Conservation (phyloP, 2,797 vertebrate species). For the Alectoris magna region DNA sequence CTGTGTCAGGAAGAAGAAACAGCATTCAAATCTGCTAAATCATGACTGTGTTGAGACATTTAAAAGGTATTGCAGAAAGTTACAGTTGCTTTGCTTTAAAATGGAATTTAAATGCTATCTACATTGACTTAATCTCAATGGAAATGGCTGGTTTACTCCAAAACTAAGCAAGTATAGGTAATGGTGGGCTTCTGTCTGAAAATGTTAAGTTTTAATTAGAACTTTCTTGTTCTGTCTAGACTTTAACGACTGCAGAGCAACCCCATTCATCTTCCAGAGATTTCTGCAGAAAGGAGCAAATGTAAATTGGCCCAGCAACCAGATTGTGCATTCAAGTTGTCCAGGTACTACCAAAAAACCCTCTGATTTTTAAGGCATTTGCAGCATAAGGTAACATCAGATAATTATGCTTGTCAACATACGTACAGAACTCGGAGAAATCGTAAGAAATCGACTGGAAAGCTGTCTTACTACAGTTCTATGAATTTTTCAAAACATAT, state of each 20-base stretch:
- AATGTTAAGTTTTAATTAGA: not conserved
- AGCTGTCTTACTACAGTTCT: not conserved
- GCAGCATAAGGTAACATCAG: not conserved
- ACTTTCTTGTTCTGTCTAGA: not conserved
- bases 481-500: constrained; percentile 37
- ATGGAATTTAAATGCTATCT: constrained; percentile 5
- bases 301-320: not conserved
- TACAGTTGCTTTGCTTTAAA: not conserved
- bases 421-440: not conserved
- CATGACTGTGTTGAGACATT: not conserved
- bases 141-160: not conserved
- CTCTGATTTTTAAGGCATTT: not conserved
- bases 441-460: not conserved
- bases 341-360: not conserved
- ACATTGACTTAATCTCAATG: constrained; percentile 1
- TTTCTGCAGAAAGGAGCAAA: not conserved
- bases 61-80: not conserved
- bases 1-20: not conserved
- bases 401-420: not conserved
- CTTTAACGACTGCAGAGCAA: not conserved
- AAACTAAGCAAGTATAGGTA: not conserved
- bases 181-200: not conserved
- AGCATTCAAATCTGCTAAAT: not conserved
- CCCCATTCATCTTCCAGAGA: not conserved
- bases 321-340: not conserved